Evolutionary conservation across 2,888 invertebrate species (phyloP).

Genomic region (Andrena marginata): DNA sequence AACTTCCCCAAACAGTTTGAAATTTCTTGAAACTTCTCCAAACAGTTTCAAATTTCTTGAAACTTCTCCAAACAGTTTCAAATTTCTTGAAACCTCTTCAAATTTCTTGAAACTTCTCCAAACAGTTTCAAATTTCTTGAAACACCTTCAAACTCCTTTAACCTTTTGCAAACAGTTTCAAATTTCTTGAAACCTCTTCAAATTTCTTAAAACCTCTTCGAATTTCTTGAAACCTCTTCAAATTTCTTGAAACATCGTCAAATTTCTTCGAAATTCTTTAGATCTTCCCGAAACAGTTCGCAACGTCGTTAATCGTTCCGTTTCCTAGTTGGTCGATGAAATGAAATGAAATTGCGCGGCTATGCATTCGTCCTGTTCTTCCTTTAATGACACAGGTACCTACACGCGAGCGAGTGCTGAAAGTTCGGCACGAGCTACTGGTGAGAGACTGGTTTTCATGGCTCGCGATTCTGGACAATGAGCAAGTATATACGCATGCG

Average conservation of each 20-base stretch:
- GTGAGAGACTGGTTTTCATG: conserved; percentile 76
- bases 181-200: too few species aligned
- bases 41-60: too few species aligned
- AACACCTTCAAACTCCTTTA: too few species aligned
- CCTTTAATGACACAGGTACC: conserved; percentile 22
- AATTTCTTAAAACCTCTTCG: not conserved
- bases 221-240: not conserved
- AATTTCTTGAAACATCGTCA: not conserved
- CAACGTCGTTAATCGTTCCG: not conserved
- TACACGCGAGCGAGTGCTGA: conserved; percentile 33
- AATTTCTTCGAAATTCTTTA: not conserved
- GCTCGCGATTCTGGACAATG: conserved; percentile 78
- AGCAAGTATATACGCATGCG: conserved; percentile 54
- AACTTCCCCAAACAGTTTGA: too few species aligned
- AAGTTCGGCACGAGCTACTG: conserved; percentile 74
- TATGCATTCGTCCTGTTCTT: conserved; percentile 11
- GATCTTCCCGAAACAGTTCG: not conserved
- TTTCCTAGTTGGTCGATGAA: not conserved
- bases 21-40: too few species aligned
- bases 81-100: too few species aligned
- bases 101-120: too few species aligned
- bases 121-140: too few species aligned
- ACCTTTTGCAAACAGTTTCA: too few species aligned
- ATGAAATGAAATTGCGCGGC: not conserved
- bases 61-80: too few species aligned